Evolutionary conservation across 1,140 invertebrate species (phyloP).

Genomic region (Bombus huntii): DNA sequence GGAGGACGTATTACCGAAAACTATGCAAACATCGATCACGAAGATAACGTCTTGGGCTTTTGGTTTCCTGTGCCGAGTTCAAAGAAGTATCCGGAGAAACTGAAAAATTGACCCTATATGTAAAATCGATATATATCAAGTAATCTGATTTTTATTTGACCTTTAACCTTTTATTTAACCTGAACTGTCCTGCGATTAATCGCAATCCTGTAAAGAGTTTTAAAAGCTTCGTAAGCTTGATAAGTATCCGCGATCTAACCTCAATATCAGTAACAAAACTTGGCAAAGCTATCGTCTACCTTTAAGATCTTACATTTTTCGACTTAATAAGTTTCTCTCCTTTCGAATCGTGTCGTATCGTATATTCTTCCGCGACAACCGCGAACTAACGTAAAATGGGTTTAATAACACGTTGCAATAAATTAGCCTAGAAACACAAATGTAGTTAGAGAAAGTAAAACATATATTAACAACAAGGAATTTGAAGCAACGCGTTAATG

Average conservation of each 20-base stretch:
- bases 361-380: rapidly evolving
- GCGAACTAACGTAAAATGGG: neutral
- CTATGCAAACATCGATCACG: slow-evolving; percentile 18
- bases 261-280: neutral
- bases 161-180: too few relatives aligned
- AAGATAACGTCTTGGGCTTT: slow-evolving; percentile 17
- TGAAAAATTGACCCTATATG: neutral
- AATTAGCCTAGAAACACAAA: too few relatives aligned
- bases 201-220: too few relatives aligned
- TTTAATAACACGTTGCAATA: too few relatives aligned
- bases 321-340: neutral
- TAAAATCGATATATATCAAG: neutral
- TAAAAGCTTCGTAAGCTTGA: too few relatives aligned
- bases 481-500: neutral
- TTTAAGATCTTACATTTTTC: neutral
- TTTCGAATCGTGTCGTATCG: neutral
- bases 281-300: too few relatives aligned
- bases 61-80: neutral
- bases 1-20: slow-evolving; percentile 29
- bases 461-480: neutral
- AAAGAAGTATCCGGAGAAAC: neutral
- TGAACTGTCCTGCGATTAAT: too few relatives aligned
- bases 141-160: neutral
- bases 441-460: neutral
- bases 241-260: too few relatives aligned